Percentiles rank a stretch among this genome's conserved stretches.
These are phyloP conservation scores for Bimastos eiseni DNA, from an alignment of 2,888 invertebrate genomes.

Conservation along the genomic window DNA sequence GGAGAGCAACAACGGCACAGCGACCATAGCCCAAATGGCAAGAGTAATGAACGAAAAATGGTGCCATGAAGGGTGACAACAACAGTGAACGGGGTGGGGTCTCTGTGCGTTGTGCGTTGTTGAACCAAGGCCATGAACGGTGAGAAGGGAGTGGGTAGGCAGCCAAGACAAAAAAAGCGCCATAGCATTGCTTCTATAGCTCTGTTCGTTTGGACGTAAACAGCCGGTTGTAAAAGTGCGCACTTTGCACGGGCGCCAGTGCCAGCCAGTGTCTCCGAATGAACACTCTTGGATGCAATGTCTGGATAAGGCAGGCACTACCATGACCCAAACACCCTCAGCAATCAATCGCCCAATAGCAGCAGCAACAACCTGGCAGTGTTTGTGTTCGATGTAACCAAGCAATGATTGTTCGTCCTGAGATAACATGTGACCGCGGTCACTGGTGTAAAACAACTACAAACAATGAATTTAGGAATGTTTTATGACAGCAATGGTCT, in stretches of 20 bases:
- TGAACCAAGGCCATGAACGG: background rate
- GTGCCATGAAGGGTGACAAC: background rate
- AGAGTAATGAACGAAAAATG: background rate
- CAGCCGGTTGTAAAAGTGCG: slow-evolving; percentile 2
- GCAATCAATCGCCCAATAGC: background rate
- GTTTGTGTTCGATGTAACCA: background rate
- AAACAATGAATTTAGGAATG: too few relatives aligned
- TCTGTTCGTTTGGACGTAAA: background rate
- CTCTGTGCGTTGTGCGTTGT: background rate
- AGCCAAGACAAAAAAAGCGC: background rate
- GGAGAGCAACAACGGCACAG: background rate
- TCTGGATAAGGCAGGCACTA: slow-evolving; percentile 6
- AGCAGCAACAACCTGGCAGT: background rate
- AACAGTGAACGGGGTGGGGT: background rate
- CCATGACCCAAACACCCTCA: background rate
- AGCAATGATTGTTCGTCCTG: background rate
- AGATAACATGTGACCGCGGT: background rate
- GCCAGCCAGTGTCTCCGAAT: background rate
- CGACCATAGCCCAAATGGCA: background rate
- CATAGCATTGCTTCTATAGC: too few relatives aligned
- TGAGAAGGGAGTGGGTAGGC: background rate
- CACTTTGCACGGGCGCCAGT: background rate
- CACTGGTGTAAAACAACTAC: too few relatives aligned
- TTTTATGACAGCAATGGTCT: too few relatives aligned
- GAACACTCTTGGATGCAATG: background rate